Percentiles rank a stretch among this genome's conserved stretches.
These are phyloP conservation scores for Aurelia coerulea DNA, from an alignment of 30 jellyfish, hydroid and myxozoan genomes.

Conservation along the genomic window DNA sequence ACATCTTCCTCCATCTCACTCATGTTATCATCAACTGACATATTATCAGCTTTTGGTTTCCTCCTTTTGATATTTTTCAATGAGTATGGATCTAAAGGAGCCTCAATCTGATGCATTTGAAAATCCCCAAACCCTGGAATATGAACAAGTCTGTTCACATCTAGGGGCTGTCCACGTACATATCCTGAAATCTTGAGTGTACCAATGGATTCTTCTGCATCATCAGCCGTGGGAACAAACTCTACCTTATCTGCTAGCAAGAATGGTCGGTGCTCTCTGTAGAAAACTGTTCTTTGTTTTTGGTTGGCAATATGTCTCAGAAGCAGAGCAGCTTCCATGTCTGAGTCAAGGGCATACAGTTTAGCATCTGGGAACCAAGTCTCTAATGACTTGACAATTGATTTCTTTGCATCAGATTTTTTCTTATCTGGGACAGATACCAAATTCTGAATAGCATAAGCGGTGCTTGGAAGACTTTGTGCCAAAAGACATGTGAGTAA, in stretches of 20 bases:
- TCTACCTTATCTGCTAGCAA: slow-evolving; percentile 74
- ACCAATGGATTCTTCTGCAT: slow-evolving; percentile 41
- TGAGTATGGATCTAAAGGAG: slow-evolving; percentile 66
- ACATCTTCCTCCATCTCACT: slow-evolving; percentile 86
- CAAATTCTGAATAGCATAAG: slow-evolving; percentile 68
- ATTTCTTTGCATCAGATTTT: slow-evolving; percentile 64
- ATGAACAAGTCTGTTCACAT: slow-evolving; percentile 83
- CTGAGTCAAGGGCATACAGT: slow-evolving; percentile 64
- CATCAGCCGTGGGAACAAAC: slow-evolving; percentile 41
- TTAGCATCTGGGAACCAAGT: slow-evolving; percentile 88
- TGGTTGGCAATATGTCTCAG: slow-evolving; percentile 78
- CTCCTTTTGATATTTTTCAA: slow-evolving; percentile 19
- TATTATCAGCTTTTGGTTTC: neutral
- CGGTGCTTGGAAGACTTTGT: slow-evolving; percentile 83
- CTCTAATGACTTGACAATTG: slow-evolving; percentile 51
- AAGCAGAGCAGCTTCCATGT: slow-evolving; percentile 76
- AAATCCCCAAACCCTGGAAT: slow-evolving; percentile 88
- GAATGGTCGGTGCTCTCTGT: slow-evolving; percentile 80
- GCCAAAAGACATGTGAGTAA: slow-evolving; percentile 70
- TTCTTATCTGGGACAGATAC: slow-evolving; percentile 43
- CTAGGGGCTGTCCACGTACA: slow-evolving; percentile 75
- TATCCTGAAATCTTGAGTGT: slow-evolving; percentile 86
- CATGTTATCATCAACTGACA: slow-evolving; percentile 48
- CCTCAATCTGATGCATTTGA: slow-evolving; percentile 79
- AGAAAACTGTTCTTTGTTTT: slow-evolving; percentile 68